Conservation (phyloP, 2,888 invertebrate genomes). For the Sesamia inferens region DNA sequence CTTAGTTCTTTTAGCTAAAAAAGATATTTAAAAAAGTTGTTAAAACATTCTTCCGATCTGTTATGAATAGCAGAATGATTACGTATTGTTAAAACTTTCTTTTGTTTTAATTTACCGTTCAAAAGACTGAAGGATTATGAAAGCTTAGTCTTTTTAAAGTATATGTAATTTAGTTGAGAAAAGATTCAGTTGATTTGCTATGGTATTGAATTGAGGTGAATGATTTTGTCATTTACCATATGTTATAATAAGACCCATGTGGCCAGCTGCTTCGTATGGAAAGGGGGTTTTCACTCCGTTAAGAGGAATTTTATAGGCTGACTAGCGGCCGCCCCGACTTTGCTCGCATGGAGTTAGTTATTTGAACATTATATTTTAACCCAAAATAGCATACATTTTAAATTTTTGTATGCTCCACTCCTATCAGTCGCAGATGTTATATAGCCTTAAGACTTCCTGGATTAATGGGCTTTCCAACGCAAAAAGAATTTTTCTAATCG, state of each 20-base stretch:
- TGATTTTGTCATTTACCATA: background rate
- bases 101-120: slow-evolving; percentile 46
- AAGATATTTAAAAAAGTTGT: slow-evolving; percentile 1
- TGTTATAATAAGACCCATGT: background rate
- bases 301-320: background rate
- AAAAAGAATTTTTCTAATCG: too few species aligned
- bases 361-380: too few species aligned
- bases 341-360: too few species aligned
- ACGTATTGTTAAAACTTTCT: slow-evolving; percentile 50
- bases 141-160: slow-evolving; percentile 13
- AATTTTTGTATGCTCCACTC: too few species aligned
- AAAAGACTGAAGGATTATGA: slow-evolving; percentile 41
- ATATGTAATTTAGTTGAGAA: slow-evolving; percentile 29
- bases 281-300: too few species aligned
- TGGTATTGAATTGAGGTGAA: slow-evolving; percentile 10
- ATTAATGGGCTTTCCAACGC: too few species aligned
- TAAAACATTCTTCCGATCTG: slow-evolving; percentile 2
- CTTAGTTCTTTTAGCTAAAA: background rate
- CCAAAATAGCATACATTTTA: too few species aligned
- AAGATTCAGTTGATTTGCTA: slow-evolving; percentile 22
- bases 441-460: too few species aligned
- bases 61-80: slow-evolving; percentile 40
- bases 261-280: too few species aligned
- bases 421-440: too few species aligned
- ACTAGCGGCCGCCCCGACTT: too few species aligned